These are phyloP conservation scores for Microctenopoma stevenorrisi DNA, from an alignment of 2,797 vertebrate genomes.

Conservation along the genomic window DNA sequence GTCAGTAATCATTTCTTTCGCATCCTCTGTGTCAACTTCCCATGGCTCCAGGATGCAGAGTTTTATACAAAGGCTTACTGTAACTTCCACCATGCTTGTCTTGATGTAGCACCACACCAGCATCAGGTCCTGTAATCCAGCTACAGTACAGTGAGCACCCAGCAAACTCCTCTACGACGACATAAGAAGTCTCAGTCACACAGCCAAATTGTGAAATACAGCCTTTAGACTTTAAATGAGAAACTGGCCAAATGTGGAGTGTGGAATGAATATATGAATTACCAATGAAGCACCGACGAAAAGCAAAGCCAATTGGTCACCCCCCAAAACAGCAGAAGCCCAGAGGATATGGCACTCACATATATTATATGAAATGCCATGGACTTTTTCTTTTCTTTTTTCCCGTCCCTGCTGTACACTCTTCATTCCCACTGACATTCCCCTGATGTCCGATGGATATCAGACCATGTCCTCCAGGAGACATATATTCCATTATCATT, in stretches of 20 bases:
- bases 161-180: slow-evolving; percentile 38
- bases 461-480: slow-evolving; percentile 74
- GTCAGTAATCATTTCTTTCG: background rate
- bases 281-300: slow-evolving; percentile 20
- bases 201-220: slow-evolving; percentile 30
- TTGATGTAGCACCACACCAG: slow-evolving; percentile 18
- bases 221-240: slow-evolving; percentile 42
- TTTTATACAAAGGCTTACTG: slow-evolving; percentile 1
- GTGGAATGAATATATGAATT: slow-evolving; percentile 43
- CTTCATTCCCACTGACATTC: slow-evolving; percentile 60
- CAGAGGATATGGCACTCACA: slow-evolving; percentile 46
- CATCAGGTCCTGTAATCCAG: slow-evolving; percentile 35
- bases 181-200: slow-evolving; percentile 14
- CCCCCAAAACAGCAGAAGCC: slow-evolving; percentile 38
- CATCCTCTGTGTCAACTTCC: slow-evolving; percentile 11
- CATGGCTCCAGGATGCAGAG: too few relatives aligned
- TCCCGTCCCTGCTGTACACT: slow-evolving; percentile 34
- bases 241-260: slow-evolving; percentile 43
- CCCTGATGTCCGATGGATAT: slow-evolving; percentile 71
- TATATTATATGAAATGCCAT: slow-evolving; percentile 48
- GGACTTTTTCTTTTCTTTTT: slow-evolving; percentile 21
- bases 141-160: slow-evolving; percentile 29
- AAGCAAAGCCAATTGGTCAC: slow-evolving; percentile 24
- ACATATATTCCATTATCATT: slow-evolving; percentile 75
- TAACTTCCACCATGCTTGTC: slow-evolving; percentile 38